phyloP scores from a whole-genome alignment of 1,140 invertebrate genomes.

The Thaumatotibia leucotreta region DNA sequence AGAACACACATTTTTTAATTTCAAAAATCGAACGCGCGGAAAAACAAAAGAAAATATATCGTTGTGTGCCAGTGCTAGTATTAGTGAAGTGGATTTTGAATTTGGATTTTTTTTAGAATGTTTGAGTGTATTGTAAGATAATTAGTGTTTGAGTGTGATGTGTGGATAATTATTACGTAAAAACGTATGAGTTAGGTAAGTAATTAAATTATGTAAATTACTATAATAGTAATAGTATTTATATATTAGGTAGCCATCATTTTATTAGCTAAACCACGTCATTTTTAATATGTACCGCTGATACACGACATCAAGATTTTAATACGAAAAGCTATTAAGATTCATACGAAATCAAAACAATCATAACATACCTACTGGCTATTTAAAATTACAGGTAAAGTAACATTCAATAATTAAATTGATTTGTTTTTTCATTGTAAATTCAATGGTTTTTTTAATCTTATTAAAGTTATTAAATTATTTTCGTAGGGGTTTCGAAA shows the following conservation, averaged over 20 bases:
- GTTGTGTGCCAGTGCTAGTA: neutral
- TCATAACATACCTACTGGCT: no score
- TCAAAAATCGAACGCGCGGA: neutral
- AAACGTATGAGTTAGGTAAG: neutral
- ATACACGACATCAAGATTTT: no score
- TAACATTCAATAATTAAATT: no score
- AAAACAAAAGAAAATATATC: neutral
- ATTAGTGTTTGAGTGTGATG: neutral
- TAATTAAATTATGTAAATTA: neutral
- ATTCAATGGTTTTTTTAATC: no score
- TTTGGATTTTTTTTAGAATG: neutral
- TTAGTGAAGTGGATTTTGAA: neutral
- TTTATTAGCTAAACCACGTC: neutral
- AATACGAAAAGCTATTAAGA: no score
- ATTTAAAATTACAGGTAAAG: no score
- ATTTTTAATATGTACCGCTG: no score
- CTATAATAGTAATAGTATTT: neutral
- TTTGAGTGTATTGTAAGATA: neutral
- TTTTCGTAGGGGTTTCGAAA: no score
- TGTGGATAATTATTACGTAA: constrained; percentile 1
- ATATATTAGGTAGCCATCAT: neutral
- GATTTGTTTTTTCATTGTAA: no score
- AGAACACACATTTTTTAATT: neutral
- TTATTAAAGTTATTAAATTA: no score
- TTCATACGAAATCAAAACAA: no score